Conservation (phyloP, 2,797 vertebrate species). For the Hippopotamyrus pictus region DNA sequence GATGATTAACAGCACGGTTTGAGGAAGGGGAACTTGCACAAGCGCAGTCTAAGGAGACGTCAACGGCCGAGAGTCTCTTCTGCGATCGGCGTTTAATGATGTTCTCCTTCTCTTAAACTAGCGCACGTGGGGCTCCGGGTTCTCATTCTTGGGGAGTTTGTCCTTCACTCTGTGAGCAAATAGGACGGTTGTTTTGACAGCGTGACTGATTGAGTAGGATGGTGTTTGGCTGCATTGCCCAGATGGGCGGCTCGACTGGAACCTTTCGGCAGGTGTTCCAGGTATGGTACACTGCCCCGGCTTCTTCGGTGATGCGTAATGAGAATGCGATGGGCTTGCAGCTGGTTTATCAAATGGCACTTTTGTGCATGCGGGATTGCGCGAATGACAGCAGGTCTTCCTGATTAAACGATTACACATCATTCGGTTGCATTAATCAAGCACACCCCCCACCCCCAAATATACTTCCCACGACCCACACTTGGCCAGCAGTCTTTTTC, state of each 20-base stretch:
- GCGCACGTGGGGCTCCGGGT: not conserved
- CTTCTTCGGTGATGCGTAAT: not conserved
- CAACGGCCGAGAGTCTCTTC: not conserved
- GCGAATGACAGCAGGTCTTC: slow-evolving; percentile 8
- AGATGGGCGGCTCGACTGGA: not conserved
- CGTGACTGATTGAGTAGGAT: not conserved
- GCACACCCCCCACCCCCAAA: not conserved
- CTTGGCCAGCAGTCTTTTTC: not conserved
- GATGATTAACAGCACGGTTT: not conserved
- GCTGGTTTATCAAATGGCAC: not conserved
- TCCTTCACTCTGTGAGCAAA: slow-evolving; percentile 1
- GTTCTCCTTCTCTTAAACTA: not conserved
- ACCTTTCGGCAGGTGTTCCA: not conserved
- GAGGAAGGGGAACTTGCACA: not conserved
- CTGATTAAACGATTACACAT: not conserved
- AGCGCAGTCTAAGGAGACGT: not conserved
- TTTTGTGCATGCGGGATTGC: not conserved
- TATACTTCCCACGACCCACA: not conserved
- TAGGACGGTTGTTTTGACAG: not conserved
- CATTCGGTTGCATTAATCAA: not conserved
- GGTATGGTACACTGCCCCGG: not conserved
- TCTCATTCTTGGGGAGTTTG: not conserved
- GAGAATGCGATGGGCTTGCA: not conserved
- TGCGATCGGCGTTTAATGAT: not conserved
- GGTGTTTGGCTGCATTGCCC: not conserved